These are phyloP conservation scores for Nineta flava DNA, from an alignment of 2,888 invertebrate genomes.

Conservation along the genomic window DNA sequence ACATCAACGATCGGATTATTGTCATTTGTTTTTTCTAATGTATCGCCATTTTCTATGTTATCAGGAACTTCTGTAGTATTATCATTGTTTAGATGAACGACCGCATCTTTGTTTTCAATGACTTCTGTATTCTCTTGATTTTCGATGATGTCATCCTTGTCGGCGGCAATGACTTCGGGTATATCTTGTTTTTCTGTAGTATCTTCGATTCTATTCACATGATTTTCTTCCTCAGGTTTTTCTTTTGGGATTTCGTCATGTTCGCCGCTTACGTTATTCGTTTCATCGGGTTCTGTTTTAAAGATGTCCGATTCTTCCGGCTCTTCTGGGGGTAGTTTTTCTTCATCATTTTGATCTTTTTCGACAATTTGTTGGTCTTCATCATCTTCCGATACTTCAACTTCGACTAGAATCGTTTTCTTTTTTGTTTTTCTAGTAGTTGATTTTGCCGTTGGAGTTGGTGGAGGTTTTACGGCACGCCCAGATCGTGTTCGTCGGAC, in stretches of 20 bases:
- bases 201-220: constrained; percentile 4
- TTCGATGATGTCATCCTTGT: constrained; percentile 7
- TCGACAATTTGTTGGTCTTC: constrained; percentile 1
- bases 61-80: too few relatives aligned
- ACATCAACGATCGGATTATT: background rate
- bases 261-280: constrained; percentile 4
- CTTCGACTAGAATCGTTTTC: constrained; percentile 28
- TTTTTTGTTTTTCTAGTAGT: constrained; percentile 24
- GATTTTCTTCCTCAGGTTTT: constrained; percentile 1
- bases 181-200: constrained; percentile 9
- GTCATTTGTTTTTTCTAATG: too few relatives aligned
- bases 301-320: constrained; percentile 5
- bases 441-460: constrained; percentile 21
- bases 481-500: constrained; percentile 42
- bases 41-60: too few relatives aligned
- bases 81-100: background rate
- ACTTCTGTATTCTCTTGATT: constrained; percentile 3
- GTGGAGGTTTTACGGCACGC: constrained; percentile 24
- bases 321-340: background rate
- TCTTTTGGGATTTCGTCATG: constrained; percentile 5
- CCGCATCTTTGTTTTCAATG: constrained; percentile 9
- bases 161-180: constrained; percentile 13
- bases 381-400: constrained; percentile 30
- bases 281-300: background rate
- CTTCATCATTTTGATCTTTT: background rate